Percentiles rank a stretch among this genome's conserved stretches.
These are phyloP conservation scores for Stratiolaelaps scimitus DNA, from an alignment of 1,140 invertebrate species.

Conservation along the genomic window DNA sequence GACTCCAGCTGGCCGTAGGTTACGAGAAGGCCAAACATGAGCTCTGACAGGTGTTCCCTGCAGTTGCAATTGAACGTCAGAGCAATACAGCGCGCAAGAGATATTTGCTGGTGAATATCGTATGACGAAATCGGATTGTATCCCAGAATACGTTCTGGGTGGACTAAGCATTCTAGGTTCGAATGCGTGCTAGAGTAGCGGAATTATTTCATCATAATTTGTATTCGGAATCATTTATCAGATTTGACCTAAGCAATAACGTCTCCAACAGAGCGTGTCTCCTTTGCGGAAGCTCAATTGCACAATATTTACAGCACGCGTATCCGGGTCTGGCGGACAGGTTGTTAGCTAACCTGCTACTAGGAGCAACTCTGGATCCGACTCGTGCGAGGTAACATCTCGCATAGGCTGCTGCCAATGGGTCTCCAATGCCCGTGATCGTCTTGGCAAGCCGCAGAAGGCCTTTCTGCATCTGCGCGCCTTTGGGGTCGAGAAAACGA, in stretches of 20 bases:
- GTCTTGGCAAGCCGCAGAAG: constrained; percentile 63
- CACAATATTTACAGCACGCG: constrained; percentile 29
- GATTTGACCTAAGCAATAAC: not conserved
- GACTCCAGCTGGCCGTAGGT: constrained; percentile 9
- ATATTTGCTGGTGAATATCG: too few relatives aligned
- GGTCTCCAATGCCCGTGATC: constrained; percentile 83
- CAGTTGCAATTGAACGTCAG: not conserved
- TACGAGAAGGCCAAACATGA: constrained; percentile 12
- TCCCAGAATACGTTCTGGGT: too few relatives aligned
- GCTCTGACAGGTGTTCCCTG: constrained; percentile 17
- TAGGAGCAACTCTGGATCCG: constrained; percentile 33
- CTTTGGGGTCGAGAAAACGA: constrained; percentile 52
- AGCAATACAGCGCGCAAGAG: too few relatives aligned
- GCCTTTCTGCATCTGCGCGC: constrained; percentile 43
- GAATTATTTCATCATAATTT: too few relatives aligned
- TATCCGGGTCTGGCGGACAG: constrained; percentile 14
- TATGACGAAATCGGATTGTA: too few relatives aligned
- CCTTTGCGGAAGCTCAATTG: not conserved
- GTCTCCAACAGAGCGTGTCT: not conserved
- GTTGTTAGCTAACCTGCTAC: constrained; percentile 30
- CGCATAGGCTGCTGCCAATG: constrained; percentile 75
- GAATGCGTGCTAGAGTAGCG: too few relatives aligned
- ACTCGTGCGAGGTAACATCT: constrained; percentile 79
- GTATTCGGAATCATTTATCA: not conserved
- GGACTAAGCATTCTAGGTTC: too few relatives aligned